Base-by-base conservation (phyloP, 2,888 invertebrate species). In the Amiota mariae region DNA sequence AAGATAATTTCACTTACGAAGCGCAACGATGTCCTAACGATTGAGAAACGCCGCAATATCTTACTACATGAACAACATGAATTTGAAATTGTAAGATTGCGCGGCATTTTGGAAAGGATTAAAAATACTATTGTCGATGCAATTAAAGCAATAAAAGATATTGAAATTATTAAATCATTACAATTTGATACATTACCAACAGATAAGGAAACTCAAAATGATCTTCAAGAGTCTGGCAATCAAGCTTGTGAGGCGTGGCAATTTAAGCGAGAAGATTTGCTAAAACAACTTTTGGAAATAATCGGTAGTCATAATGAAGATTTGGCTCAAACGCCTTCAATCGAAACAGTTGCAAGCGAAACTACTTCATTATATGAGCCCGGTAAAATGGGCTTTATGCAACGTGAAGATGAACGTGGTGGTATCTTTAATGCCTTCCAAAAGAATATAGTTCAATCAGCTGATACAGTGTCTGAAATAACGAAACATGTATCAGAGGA, bases 341-440 rank as follows among this genome's bases (percentile, higher is more conserved):
- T 80, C 66, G 82, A 85, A 8, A 81, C 89, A 2, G 80, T 87
- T 64, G 80, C 86, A 13, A 80, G 82, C 20, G 81, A 81, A 0
- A 73, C 73, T 1, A 75, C 80, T 6, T 91, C 91, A 71, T 90
- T 92, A 49, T 94, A 94, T 79, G 89, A 91, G 75, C 91, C 92
- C 80, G 94, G 93, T 20, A 93, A 93, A 85, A 91, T 93, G 67
- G 93, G 93, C 1, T 93, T 93, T 80, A 89, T 93, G 70, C 93
- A 93, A 0, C 92, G 92, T 1, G 77, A 80, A 0, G 81, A 82
- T 59, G 82, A 82, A 0, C 78, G 78, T 13, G 82, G 82, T 72
- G 76, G n/a, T 59, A 2, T 59, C 4, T 12, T 59, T 12, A 11
- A 18, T 11, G 18, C 59, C 11, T 59, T 59, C 24, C 59, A 59